These are phyloP conservation scores for Stenotaenia linearis DNA, from an alignment of 2,888 invertebrate species.

Conservation along the genomic window DNA sequence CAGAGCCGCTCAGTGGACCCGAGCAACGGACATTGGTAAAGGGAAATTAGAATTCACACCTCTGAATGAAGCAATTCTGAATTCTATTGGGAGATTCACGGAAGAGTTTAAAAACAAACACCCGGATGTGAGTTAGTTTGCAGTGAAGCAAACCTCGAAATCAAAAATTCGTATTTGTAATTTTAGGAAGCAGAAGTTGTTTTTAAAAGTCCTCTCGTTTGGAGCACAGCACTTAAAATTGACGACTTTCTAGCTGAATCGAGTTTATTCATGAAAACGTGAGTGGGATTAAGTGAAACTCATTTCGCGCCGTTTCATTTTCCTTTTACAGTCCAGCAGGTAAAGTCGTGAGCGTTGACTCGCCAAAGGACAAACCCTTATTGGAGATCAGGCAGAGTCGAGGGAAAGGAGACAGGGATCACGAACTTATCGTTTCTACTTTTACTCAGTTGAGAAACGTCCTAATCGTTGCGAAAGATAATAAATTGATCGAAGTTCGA, in stretches of 20 bases:
- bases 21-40: conserved; percentile 17
- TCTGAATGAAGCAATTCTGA: conserved; percentile 29
- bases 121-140: neutral
- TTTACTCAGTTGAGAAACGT: neutral
- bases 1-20: conserved; percentile 31
- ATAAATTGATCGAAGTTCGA: neutral
- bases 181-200: conserved; percentile 29
- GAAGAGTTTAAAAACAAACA: conserved; percentile 21
- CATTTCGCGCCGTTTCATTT: no score
- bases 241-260: neutral
- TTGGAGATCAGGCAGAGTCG: neutral
- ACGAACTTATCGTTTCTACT: neutral
- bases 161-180: neutral
- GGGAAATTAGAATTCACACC: conserved; percentile 30
- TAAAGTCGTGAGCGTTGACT: neutral
- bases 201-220: conserved; percentile 10
- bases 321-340: neutral
- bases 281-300: neutral
- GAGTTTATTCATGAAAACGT: neutral
- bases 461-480: neutral
- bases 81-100: neutral
- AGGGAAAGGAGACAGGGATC: neutral
- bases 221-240: neutral
- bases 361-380: neutral
- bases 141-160: neutral